Evolutionary conservation across 2,797 vertebrate genomes (phyloP).

Genomic region (Manis crassicaudata): DNA sequence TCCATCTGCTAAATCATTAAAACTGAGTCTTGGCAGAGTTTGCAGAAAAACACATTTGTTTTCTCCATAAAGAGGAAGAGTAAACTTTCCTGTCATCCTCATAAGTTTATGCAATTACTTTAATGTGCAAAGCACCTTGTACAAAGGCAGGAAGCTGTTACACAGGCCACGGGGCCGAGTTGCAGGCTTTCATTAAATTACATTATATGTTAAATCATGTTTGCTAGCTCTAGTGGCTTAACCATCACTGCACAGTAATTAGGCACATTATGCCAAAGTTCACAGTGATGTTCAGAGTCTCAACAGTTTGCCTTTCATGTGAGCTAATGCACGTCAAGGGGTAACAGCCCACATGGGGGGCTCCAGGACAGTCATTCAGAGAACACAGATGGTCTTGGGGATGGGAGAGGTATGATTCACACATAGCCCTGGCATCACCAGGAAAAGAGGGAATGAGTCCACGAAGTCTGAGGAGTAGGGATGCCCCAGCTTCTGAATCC

Average conservation of each 20-base stretch:
- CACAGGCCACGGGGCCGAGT: background rate
- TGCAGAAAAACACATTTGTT: slow-evolving; percentile 86
- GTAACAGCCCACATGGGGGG: background rate
- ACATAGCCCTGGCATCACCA: background rate
- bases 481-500: background rate
- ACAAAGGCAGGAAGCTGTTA: slow-evolving; percentile 41
- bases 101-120: slow-evolving; percentile 67
- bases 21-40: slow-evolving; percentile 84
- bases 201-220: background rate
- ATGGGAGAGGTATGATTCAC: background rate
- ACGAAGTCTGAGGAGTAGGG: background rate
- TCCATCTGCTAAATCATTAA: slow-evolving; percentile 88
- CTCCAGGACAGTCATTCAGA: background rate
- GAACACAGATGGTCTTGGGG: background rate
- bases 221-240: background rate
- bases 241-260: background rate
- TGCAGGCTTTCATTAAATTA: background rate
- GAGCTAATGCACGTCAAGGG: background rate
- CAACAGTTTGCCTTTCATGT: slow-evolving; percentile 12
- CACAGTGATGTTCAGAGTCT: background rate
- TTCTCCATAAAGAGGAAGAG: slow-evolving; percentile 85
- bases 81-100: slow-evolving; percentile 80
- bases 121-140: slow-evolving; percentile 49
- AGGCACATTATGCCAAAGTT: background rate
- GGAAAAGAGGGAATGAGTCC: background rate